Base-by-base conservation (phyloP, 2,797 vertebrate species). In the Mareca strepera region DNA sequence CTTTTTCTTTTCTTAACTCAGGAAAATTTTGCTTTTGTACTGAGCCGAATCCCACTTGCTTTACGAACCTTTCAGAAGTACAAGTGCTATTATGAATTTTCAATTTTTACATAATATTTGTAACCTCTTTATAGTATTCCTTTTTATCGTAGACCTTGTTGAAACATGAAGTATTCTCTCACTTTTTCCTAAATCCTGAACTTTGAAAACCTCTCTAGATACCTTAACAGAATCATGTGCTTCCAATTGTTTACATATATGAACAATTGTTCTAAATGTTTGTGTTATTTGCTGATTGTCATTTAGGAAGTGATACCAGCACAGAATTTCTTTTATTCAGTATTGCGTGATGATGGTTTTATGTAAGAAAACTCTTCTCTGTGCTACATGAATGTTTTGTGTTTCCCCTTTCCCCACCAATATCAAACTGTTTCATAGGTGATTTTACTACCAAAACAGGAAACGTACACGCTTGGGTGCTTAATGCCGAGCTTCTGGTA, bases 61-160 rank as follows among this genome's bases (percentile, higher is more conserved):
- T 89, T 91, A 69, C 92, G 72, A 92, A 85, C 73, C 95, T 90
- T 92, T 88, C 95, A 90, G 90, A 94, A 94, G 90, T 97, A 94
- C 68, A 93, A 96, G 74, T 94, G 96, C 55, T 96, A 79, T 69
- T 93, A 48, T 0, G 12, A 83, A 74, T 97, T 93, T 91, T 89
- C 58, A 64, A 90, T 96, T 97, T 97, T 97, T 56, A 56, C 82
- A 78, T 86, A 80, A 60, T 78, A 94, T 95, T 95, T 96, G 75
- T 95, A 93, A 90, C 95, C 96, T 98, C 97, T 98, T 97, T 97
- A 88, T 95, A 98, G 94, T 97, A 97, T 90, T 97, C 95, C 97
- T 97, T 98, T 97, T 97, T 97, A 93, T 93, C 86, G 77, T 77
- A 96, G 92, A 94, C 59, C 84, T 72, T 90, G 59, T 86, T 94